Base-by-base conservation (phyloP, 2,888 invertebrate species). In the Steinernema hermaphroditum region DNA sequence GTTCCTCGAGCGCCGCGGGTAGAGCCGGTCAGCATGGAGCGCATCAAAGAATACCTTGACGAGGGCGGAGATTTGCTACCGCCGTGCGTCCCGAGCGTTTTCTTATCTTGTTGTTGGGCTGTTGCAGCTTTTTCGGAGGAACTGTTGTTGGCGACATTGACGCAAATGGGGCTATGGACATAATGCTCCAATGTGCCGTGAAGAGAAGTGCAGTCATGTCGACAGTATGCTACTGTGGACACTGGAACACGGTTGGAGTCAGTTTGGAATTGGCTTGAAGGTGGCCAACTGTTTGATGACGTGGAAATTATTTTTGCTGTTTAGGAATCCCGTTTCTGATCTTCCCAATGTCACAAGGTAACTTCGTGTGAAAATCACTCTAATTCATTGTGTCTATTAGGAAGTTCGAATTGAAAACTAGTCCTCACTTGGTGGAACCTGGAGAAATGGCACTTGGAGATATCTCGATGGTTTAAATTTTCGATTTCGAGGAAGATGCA, bases 401-500 rank as follows among this genome's bases (percentile, higher is more conserved):
- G 34, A 78, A 78, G 54, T 77, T 77, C 22, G 74, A 77, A 43
- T 54, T 77, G 69, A 41, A 62, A 16, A 49, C 46, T 8, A 43
- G 49, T 1, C 73, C 74, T 12, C 74, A 37, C 22, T 29, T 74
- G 29, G 68, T 75, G 16, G 70, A 75, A 32, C 74, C 75, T 16
- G 32, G 46, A 27, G 74, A 75, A 41, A 75, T 75, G 57, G 46
- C 70, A 2, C 37, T 71, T n/a, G 62, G 70, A 16, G 50, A 44
- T 19, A 49, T 75, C 9, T 29, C 44, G 19, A 68, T 77, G 44
- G 74, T 77, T 8, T 69, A 81, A 2, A 83, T 85, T 74, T 81
- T 85, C 74, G 83, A 83, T 71, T 69, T 84, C 49, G 73, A 77
- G 27, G 86, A 86, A 74, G 86, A 86, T 71, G 86, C 86, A 32